These are phyloP conservation scores for Cerceris rybyensis DNA, from an alignment of 2,888 invertebrate species.

Conservation along the genomic window DNA sequence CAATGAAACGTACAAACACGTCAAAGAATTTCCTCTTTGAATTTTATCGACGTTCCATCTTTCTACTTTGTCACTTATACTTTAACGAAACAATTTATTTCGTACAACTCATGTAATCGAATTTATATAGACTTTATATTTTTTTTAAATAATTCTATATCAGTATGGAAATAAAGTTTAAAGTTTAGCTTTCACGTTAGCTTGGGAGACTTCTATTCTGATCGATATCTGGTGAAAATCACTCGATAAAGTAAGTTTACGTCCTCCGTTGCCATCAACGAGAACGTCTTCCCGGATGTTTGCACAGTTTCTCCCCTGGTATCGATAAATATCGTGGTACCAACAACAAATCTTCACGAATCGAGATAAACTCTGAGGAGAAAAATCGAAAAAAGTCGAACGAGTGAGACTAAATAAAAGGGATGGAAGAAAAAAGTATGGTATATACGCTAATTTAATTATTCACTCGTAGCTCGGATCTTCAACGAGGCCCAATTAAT, in stretches of 20 bases:
- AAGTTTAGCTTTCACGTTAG: too few species aligned
- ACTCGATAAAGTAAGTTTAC: conserved; percentile 39
- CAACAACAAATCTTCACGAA: not conserved
- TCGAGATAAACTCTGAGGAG: not conserved
- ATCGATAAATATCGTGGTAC: conserved; percentile 24
- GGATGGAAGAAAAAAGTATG: not conserved
- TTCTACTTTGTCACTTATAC: too few species aligned
- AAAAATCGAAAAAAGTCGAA: conserved; percentile 22
- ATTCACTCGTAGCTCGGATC: conserved; percentile 1
- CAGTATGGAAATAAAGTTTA: too few species aligned
- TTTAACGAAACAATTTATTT: too few species aligned
- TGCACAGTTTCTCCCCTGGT: conserved; percentile 12
- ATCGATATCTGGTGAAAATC: conserved; percentile 37
- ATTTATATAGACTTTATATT: too few species aligned
- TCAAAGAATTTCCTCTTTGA: too few species aligned
- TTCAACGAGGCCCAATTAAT: conserved; percentile 30
- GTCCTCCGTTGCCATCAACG: not conserved
- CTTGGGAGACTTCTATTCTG: conserved; percentile 3
- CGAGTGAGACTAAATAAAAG: not conserved
- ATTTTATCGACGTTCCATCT: too few species aligned
- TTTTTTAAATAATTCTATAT: too few species aligned
- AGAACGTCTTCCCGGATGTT: conserved; percentile 38
- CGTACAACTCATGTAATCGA: too few species aligned
- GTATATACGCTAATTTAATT: conserved; percentile 20
- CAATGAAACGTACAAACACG: too few species aligned